Evolutionary conservation across 2,113 vertebrate genomes (phyloP).

Genomic region (Caracal caracal): DNA sequence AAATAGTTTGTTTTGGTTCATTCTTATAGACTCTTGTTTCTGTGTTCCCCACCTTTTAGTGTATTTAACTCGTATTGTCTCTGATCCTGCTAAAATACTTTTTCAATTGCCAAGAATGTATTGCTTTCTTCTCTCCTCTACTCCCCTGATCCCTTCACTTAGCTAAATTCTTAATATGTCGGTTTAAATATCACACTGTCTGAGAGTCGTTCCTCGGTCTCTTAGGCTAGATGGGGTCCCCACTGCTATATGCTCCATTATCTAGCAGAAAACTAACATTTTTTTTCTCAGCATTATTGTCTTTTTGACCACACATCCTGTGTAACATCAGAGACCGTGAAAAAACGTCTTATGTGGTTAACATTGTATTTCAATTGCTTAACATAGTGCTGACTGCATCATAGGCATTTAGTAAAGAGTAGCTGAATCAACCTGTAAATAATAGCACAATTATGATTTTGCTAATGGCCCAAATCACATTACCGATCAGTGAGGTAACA

Average conservation of each 20-base stretch:
- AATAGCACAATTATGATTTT: not conserved
- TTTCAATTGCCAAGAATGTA: not conserved
- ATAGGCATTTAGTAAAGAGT: not conserved
- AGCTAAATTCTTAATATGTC: not conserved
- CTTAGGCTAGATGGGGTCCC: not conserved
- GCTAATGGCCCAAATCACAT: slow-evolving; percentile 20
- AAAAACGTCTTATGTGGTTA: not conserved
- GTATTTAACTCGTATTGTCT: not conserved
- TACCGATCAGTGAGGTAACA: not conserved
- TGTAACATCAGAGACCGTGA: not conserved
- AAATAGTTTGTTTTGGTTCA: not conserved
- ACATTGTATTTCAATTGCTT: not conserved
- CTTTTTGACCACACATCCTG: not conserved
- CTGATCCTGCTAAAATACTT: not conserved
- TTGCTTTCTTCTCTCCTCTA: not conserved
- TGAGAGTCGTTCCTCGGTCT: not conserved
- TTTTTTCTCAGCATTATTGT: not conserved
- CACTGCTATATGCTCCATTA: not conserved
- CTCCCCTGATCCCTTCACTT: not conserved
- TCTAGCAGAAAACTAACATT: not conserved
- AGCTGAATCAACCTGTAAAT: not conserved
- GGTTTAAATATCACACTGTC: not conserved
- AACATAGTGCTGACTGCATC: not conserved
- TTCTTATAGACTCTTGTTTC: not conserved
- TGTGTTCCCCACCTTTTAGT: not conserved